These are phyloP conservation scores for Cygnus atratus DNA, from an alignment of 2,113 vertebrate species.

Conservation along the genomic window DNA sequence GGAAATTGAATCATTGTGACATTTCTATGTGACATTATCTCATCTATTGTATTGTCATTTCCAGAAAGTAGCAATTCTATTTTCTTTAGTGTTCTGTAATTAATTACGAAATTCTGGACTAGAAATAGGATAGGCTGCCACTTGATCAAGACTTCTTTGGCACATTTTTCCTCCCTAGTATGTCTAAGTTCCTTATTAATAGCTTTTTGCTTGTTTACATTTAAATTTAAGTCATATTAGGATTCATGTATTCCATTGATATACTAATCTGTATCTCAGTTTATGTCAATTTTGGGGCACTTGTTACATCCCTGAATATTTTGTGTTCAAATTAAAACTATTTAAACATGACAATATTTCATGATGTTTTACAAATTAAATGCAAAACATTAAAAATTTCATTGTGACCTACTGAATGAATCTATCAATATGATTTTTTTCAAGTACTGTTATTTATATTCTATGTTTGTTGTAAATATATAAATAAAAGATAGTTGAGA, in stretches of 20 bases:
- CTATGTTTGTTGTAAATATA: background rate
- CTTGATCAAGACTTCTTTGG: background rate
- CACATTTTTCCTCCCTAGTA: background rate
- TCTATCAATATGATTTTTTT: background rate
- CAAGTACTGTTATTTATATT: background rate
- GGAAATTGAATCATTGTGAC: background rate
- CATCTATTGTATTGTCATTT: background rate
- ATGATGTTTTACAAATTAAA: constrained; percentile 26
- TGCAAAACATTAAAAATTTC: background rate
- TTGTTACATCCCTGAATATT: background rate
- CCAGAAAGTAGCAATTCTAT: background rate
- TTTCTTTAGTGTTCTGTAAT: background rate
- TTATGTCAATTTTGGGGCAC: constrained; percentile 1
- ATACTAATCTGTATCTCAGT: constrained; percentile 18
- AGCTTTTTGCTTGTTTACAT: background rate
- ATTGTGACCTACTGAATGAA: background rate
- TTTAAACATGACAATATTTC: constrained; percentile 10
- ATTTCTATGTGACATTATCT: background rate
- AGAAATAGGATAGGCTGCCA: background rate
- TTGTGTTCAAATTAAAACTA: background rate
- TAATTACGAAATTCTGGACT: background rate
- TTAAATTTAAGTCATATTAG: constrained; percentile 34
- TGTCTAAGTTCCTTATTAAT: background rate
- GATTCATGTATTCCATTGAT: constrained; percentile 27
- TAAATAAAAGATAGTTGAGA: background rate